Conservation (phyloP, 1,140 invertebrate species). For the Conus betulinus region DNA sequence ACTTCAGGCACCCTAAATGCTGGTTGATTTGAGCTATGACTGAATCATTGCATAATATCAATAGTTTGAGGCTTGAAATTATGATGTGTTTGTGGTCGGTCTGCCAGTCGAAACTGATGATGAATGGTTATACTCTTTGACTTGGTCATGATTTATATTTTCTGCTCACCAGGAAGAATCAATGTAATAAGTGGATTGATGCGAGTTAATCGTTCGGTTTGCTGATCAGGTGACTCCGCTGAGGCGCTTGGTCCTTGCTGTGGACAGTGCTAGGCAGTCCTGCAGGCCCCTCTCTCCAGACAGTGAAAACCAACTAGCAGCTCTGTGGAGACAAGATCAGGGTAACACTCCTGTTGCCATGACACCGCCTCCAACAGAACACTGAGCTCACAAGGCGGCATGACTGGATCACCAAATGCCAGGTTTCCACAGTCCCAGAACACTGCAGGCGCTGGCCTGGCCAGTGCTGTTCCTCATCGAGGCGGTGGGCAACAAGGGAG, state of each 20-base stretch:
- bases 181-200: no score
- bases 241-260: neutral
- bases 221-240: neutral
- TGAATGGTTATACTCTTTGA: no score
- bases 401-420: neutral
- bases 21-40: no score
- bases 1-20: no score
- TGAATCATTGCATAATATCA: no score
- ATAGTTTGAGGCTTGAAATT: no score
- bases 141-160: no score
- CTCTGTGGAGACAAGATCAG: neutral
- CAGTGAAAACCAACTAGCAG: neutral
- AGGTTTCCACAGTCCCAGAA: neutral
- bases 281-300: neutral
- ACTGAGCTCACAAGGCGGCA: neutral
- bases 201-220: neutral
- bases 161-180: no score
- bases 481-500: neutral
- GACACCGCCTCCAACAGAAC: neutral
- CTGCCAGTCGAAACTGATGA: no score
- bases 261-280: neutral
- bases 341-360: neutral
- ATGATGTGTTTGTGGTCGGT: no score
- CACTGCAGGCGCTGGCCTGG: neutral
- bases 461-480: neutral